Percentiles rank a stretch among this genome's conserved stretches.
phyloP scores from a whole-genome alignment of 2,113 vertebrate species.

The Barnardius zonarius region DNA sequence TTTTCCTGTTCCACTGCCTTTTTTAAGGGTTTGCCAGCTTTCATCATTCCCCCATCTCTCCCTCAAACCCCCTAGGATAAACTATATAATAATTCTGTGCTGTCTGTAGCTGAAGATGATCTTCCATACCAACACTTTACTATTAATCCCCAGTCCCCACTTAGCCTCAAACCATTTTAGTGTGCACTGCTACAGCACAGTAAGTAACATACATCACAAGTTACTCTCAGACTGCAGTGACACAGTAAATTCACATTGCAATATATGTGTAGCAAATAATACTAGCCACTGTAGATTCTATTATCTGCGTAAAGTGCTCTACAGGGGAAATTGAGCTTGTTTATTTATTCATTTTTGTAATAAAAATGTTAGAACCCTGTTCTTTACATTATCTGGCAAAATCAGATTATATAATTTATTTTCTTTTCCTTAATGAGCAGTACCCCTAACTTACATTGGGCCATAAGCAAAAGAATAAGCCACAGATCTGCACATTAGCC shows the following conservation, averaged over 20 bases:
- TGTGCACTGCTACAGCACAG: not conserved
- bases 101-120: not conserved
- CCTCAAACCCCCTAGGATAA: not conserved
- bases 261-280: not conserved
- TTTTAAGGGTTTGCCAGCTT: not conserved
- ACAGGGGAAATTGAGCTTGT: not conserved
- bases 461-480: not conserved
- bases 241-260: not conserved
- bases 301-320: not conserved
- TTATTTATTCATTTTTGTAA: not conserved
- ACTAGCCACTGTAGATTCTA: not conserved
- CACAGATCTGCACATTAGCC: not conserved
- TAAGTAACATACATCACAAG: not conserved
- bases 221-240: not conserved
- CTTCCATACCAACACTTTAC: not conserved
- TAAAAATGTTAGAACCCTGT: not conserved
- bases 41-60: not conserved
- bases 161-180: not conserved
- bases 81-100: not conserved
- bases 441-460: not conserved
- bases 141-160: not conserved
- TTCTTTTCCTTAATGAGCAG: not conserved
- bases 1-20: not conserved
- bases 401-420: not conserved
- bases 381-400: not conserved